Evolutionary conservation across 2,113 vertebrate genomes (phyloP).

Genomic region (Megaptera novaeangliae): DNA sequence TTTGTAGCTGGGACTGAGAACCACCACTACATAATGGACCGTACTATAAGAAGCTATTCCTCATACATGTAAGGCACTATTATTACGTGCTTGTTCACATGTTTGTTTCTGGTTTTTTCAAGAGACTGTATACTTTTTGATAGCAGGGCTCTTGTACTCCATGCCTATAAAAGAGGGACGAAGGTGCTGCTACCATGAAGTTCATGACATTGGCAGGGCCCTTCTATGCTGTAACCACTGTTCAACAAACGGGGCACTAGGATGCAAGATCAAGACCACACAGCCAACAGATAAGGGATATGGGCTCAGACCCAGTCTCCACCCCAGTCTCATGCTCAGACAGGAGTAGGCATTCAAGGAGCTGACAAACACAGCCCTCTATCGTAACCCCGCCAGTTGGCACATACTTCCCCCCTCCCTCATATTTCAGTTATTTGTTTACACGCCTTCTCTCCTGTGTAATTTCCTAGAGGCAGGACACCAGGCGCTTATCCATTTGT

Average conservation of each 20-base stretch:
- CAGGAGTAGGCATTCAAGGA: background rate
- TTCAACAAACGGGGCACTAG: background rate
- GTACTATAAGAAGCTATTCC: rapidly evolving
- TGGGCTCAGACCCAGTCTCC: background rate
- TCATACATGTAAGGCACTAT: rapidly evolving
- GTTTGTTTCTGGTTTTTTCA: background rate
- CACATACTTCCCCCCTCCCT: background rate
- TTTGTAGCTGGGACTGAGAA: no score
- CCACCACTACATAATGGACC: no score
- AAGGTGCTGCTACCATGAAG: rapidly evolving
- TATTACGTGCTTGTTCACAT: no score
- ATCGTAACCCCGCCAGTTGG: no score
- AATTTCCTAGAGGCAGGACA: background rate
- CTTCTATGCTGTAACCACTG: background rate
- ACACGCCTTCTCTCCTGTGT: background rate
- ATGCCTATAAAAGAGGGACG: background rate
- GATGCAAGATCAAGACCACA: background rate
- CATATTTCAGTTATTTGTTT: background rate
- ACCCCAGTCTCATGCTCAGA: rapidly evolving
- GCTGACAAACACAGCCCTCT: background rate
- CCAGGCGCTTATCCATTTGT: background rate
- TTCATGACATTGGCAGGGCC: no score
- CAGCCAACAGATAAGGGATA: rapidly evolving
- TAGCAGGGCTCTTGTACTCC: no score
- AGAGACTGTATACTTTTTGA: background rate